Conservation (phyloP, 1,140 invertebrate genomes). For the Diploscapter pachys region DNA sequence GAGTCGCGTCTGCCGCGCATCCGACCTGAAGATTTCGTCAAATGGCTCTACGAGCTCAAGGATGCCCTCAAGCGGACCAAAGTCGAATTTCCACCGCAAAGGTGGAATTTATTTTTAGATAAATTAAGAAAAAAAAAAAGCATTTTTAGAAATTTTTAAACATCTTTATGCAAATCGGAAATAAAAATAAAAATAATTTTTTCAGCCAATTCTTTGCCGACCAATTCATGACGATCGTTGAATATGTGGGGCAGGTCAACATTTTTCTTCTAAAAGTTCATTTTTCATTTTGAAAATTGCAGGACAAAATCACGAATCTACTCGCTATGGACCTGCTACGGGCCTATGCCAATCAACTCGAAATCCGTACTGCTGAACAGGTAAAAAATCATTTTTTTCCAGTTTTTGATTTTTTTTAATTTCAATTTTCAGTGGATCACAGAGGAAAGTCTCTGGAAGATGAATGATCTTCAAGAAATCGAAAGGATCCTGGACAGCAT, state of each 20-base stretch:
- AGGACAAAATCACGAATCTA: slow-evolving; percentile 4
- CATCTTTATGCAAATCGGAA: background rate
- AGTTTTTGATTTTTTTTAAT: background rate
- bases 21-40: slow-evolving; percentile 1
- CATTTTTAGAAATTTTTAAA: background rate
- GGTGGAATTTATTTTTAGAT: background rate
- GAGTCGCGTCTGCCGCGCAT: background rate
- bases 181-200: background rate
- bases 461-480: too few relatives aligned
- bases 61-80: slow-evolving; percentile 19
- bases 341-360: background rate
- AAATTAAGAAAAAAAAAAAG: too few relatives aligned
- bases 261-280: too few relatives aligned
- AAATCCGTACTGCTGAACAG: background rate
- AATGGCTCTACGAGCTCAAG: slow-evolving; percentile 30
- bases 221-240: slow-evolving; percentile 4
- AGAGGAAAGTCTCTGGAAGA: too few relatives aligned
- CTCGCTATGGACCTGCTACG: slow-evolving; percentile 2
- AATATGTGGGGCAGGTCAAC: background rate
- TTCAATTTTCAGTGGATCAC: too few relatives aligned
- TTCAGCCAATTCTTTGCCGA: slow-evolving; percentile 7
- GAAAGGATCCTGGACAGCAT: too few relatives aligned
- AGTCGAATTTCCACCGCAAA: slow-evolving; percentile 22
- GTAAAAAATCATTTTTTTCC: background rate
- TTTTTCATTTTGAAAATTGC: background rate